Conservation (phyloP, 2,113 vertebrate genomes). For the Lasiurus cinereus region DNA sequence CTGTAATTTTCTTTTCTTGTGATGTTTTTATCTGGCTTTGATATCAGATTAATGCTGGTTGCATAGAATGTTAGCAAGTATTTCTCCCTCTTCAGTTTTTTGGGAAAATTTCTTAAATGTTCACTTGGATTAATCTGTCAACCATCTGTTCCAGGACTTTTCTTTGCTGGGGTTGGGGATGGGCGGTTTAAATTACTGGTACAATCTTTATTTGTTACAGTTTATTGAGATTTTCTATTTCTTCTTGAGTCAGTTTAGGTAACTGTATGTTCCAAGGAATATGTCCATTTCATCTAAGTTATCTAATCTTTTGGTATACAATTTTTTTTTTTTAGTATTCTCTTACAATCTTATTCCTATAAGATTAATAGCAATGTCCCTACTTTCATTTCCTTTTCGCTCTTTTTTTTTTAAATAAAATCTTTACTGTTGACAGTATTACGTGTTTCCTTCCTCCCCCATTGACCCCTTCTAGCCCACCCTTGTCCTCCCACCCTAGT, state of each 20-base stretch:
- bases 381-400: not conserved
- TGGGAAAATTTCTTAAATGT: not conserved
- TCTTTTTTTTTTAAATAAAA: no score
- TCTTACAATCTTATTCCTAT: not conserved
- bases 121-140: no score
- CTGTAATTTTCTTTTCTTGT: no score
- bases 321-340: not conserved
- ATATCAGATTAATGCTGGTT: not conserved
- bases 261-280: not conserved
- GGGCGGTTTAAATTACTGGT: not conserved
- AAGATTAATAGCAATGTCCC: not conserved
- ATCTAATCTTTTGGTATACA: not conserved
- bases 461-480: no score
- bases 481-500: no score
- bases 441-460: no score
- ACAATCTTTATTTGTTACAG: not conserved
- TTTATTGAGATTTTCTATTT: constrained; percentile 7
- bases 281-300: no score
- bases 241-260: not conserved
- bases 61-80: not conserved
- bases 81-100: not conserved
- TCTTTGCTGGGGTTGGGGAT: not conserved
- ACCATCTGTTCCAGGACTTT: not conserved
- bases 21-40: no score
- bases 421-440: no score